Evolutionary conservation across 2,797 vertebrate species (phyloP).

Genomic region (Lepus townsendii): DNA sequence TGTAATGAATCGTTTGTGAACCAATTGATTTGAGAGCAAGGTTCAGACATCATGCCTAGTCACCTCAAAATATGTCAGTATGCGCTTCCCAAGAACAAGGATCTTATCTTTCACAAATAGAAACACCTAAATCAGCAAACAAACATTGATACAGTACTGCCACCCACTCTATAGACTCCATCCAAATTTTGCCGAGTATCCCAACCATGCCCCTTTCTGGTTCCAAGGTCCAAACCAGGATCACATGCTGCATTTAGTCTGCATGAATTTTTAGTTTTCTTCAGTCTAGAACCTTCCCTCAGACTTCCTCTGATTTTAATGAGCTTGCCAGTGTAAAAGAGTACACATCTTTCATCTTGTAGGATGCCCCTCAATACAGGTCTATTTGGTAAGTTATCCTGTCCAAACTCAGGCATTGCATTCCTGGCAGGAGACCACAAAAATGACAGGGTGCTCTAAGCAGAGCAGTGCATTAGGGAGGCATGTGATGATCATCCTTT

Average conservation of each 20-base stretch:
- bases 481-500: neutral
- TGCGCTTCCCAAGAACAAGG: neutral
- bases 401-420: neutral
- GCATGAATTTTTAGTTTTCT: neutral
- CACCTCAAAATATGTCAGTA: neutral
- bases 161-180: neutral
- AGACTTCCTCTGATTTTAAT: conserved; percentile 25
- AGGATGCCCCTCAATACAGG: neutral
- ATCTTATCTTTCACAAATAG: neutral
- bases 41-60: neutral
- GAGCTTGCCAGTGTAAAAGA: neutral
- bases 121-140: neutral
- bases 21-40: neutral
- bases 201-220: neutral
- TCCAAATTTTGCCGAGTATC: neutral
- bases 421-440: neutral
- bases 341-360: neutral
- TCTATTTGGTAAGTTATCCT: neutral
- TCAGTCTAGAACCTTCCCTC: neutral
- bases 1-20: neutral
- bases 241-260: neutral
- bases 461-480: neutral
- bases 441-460: neutral
- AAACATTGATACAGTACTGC: neutral
- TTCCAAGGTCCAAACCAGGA: neutral